phyloP scores from a whole-genome alignment of 2,113 vertebrate species.

The Rhynchomys soricoides region DNA sequence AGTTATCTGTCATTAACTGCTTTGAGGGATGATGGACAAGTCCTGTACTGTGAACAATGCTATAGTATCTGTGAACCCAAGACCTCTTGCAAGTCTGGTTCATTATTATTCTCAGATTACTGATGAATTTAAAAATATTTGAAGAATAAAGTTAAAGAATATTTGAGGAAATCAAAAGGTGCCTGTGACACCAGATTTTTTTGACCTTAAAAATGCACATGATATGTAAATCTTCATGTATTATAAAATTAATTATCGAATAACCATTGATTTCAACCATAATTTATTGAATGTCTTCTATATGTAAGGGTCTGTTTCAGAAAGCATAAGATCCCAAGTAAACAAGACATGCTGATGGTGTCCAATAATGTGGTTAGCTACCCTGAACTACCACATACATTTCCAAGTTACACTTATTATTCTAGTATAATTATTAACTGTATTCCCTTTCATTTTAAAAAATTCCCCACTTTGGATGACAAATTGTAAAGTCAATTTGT shows the following conservation, averaged over 20 bases:
- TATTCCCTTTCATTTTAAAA: neutral
- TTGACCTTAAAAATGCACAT: neutral
- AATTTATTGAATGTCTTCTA: neutral
- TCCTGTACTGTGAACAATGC: neutral
- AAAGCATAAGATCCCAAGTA: neutral
- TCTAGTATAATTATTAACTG: neutral
- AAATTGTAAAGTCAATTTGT: neutral
- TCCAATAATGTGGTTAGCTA: neutral
- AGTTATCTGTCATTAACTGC: neutral
- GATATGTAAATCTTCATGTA: neutral
- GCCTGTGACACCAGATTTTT: neutral
- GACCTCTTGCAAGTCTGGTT: neutral
- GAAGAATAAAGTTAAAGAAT: neutral
- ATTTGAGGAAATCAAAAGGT: neutral
- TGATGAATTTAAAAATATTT: neutral
- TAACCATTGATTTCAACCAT: neutral
- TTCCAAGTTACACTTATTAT: neutral
- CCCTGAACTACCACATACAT: neutral
- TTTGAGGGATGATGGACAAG: neutral
- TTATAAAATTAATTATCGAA: neutral
- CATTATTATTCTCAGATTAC: neutral
- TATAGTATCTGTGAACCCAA: neutral
- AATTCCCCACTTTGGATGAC: neutral
- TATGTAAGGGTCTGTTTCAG: neutral
- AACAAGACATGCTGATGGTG: neutral